Base-by-base conservation (phyloP, 2,888 invertebrate genomes). In the Phanerotoma sp. region DNA sequence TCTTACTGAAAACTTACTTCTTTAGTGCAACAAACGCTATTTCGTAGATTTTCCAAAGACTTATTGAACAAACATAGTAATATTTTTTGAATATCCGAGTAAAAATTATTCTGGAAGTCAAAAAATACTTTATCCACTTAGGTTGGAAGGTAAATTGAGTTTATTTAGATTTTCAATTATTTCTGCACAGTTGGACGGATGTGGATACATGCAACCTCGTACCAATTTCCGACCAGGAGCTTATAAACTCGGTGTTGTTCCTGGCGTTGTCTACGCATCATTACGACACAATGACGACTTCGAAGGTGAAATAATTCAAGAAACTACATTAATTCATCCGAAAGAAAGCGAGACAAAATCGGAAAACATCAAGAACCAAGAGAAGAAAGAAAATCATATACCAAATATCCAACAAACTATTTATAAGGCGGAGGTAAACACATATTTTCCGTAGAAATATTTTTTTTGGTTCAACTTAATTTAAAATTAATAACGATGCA, bases 161-260 rank as follows among this genome's bases (percentile, higher is more conserved):
- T 28, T 55, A 41, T 47, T 55, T 52, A 54, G 41, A 47, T 63
- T 59, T 63, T 58, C 40, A 51, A 64, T 65, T 48, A 65, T 66
- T 68, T 41, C 52, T 65, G 64, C 60, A 62, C 62, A 73, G 71
- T 57, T 70, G 63, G 77, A 77, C 48, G 69, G 68, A 54, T 70
- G 72, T 56, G 75, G 74, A 18, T 76, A 77, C 60, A 70, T 75
- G 69, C 75, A 74, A 57, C 76, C 77, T 1, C 68, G 68, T 38
- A 55, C 70, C 25, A 67, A 70, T 41, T 68, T 69, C 59, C 66
- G 67, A n/a, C 63, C 71, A 11, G 62, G 68, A n/a, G 66, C 65
- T 16, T 69, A 70, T 51, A 68, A 68, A 4, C 64, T 70, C 35
- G 67, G 67, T 9, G 66, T 67, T 21, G 65, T 67, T 4, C 66